A percentile compares a stretch with the other conserved stretches of the same genome.
phyloP scores from a whole-genome alignment of 2,797 vertebrate genomes.

The Alosa sapidissima region DNA sequence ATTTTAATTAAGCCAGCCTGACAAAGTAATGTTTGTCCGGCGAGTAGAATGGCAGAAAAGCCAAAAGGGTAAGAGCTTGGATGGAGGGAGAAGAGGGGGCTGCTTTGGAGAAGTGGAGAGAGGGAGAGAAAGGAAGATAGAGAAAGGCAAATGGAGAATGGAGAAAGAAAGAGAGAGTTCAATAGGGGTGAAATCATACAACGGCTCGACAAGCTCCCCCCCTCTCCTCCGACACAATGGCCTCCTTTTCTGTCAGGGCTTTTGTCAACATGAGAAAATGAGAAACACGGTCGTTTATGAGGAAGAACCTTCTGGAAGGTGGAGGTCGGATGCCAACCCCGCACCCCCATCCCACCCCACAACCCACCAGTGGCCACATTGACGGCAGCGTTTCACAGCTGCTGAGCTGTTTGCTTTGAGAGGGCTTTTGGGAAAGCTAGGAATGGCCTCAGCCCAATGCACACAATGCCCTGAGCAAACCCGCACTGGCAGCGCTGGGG shows the following conservation, averaged over 20 bases:
- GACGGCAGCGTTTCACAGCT: constrained; percentile 61
- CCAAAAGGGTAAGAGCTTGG: not conserved
- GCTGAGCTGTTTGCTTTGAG: constrained; percentile 59
- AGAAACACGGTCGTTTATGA: constrained; percentile 56
- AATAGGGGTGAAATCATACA: constrained; percentile 55
- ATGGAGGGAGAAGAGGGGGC: constrained; percentile 43
- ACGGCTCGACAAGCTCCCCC: constrained; percentile 51
- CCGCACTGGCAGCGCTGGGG: constrained; percentile 50
- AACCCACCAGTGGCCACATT: constrained; percentile 34
- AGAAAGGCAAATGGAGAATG: not conserved
- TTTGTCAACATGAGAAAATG: constrained; percentile 64
- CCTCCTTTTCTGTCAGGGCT: constrained; percentile 44
- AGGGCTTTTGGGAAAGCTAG: constrained; percentile 54
- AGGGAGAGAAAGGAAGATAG: constrained; percentile 21
- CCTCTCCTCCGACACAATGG: constrained; percentile 47
- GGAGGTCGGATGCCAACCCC: constrained; percentile 55
- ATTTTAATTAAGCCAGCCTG: constrained; percentile 64
- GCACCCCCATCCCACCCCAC: not conserved
- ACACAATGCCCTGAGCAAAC: constrained; percentile 50
- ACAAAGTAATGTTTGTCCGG: constrained; percentile 59
- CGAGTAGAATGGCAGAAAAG: constrained; percentile 50
- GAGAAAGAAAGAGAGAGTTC: constrained; percentile 47
- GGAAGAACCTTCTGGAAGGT: constrained; percentile 52
- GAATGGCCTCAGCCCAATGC: constrained; percentile 54
- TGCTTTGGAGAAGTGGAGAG: constrained; percentile 45